These are phyloP conservation scores for Nestor notabilis DNA, from an alignment of 2,113 vertebrate genomes.

Conservation along the genomic window DNA sequence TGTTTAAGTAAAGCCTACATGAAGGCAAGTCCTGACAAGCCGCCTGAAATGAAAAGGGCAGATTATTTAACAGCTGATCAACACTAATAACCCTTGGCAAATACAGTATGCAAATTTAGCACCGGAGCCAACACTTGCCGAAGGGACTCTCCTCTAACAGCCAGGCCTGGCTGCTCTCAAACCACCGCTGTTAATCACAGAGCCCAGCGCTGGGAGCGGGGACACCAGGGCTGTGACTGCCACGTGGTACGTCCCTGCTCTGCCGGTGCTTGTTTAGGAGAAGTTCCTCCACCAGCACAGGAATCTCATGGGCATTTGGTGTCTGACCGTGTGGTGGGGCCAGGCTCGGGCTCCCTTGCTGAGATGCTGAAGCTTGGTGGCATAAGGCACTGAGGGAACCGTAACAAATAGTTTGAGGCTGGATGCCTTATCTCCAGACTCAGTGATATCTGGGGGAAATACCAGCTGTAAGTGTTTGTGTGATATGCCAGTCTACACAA, in stretches of 20 bases:
- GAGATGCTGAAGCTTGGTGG: background rate
- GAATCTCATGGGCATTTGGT: background rate
- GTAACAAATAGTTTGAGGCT: background rate
- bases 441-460: background rate
- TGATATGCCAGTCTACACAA: background rate
- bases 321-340: background rate
- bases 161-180: constrained; percentile 13
- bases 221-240: background rate
- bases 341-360: background rate
- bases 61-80: constrained; percentile 70
- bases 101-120: constrained; percentile 43
- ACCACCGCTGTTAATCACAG: background rate
- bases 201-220: background rate
- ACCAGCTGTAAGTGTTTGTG: background rate
- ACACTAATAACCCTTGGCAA: constrained; percentile 70
- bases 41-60: constrained; percentile 65
- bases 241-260: background rate
- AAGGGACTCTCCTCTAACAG: background rate
- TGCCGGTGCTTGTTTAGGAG: background rate
- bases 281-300: background rate
- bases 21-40: constrained; percentile 56
- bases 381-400: background rate
- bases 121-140: background rate
- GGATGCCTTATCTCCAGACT: background rate
- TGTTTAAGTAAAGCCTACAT: background rate